A percentile compares a stretch with the other conserved stretches of the same genome.
These are phyloP conservation scores for Elgaria multicarinata DNA, from an alignment of 2,113 vertebrate genomes.

Conservation along the genomic window DNA sequence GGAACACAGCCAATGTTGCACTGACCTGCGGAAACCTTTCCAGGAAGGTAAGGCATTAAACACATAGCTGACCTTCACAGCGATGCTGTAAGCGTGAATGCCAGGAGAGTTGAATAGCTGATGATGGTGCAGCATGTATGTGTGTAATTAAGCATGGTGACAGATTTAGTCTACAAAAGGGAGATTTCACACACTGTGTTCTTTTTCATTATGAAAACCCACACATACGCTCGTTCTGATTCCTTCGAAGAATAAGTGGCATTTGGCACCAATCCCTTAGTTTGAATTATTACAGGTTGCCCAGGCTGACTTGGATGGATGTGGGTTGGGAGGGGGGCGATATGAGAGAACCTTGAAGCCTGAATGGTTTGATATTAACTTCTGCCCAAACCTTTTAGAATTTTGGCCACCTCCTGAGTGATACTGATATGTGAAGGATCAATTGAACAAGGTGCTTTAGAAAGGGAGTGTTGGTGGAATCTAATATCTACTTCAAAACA, in stretches of 20 bases:
- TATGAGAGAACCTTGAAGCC: conserved; percentile 39
- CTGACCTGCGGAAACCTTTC: background rate
- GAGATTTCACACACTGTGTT: background rate
- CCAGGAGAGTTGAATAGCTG: too few relatives aligned
- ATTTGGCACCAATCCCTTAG: background rate
- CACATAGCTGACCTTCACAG: too few relatives aligned
- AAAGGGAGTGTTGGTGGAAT: conserved; percentile 46
- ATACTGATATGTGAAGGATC: conserved; percentile 65
- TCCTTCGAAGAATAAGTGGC: conserved; percentile 3
- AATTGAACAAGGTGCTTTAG: conserved; percentile 63
- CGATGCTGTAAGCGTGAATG: too few relatives aligned
- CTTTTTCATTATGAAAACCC: background rate
- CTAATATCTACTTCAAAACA: conserved; percentile 66
- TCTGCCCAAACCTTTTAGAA: conserved; percentile 65
- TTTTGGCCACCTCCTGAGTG: conserved; percentile 62
- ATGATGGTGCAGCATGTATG: too few relatives aligned
- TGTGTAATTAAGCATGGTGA: background rate
- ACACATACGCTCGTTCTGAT: background rate
- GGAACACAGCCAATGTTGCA: background rate
- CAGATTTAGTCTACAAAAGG: background rate
- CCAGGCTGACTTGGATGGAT: conserved; percentile 8
- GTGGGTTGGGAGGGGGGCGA: background rate
- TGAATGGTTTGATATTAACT: conserved; percentile 54
- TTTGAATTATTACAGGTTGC: background rate
- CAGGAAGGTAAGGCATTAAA: background rate